phyloP scores from a whole-genome alignment of 2,888 invertebrate genomes.

The Abrostola tripartita region DNA sequence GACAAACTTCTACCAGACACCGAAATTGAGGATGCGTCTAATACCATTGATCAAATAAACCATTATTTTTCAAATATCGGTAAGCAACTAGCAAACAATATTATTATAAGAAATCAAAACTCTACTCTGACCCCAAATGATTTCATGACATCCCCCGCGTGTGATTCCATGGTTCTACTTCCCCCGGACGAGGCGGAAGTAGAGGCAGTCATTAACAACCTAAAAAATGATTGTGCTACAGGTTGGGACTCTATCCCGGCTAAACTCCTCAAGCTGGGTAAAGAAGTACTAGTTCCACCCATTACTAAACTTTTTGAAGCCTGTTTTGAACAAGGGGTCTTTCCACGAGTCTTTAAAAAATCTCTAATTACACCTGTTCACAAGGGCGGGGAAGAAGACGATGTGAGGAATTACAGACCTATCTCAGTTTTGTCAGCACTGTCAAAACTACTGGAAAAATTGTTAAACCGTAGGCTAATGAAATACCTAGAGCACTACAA shows the following conservation, averaged over 20 bases:
- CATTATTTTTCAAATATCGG: too few relatives aligned
- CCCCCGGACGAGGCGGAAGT: not conserved
- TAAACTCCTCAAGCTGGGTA: not conserved
- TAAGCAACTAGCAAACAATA: too few relatives aligned
- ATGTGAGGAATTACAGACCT: not conserved
- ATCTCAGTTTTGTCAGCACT: constrained; percentile 3
- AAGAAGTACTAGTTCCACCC: not conserved
- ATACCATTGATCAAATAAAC: too few relatives aligned
- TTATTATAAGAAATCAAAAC: not conserved
- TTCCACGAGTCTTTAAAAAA: not conserved
- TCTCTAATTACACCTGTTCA: constrained; percentile 1
- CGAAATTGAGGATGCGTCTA: too few relatives aligned
- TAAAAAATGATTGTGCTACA: not conserved
- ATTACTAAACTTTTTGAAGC: not conserved
- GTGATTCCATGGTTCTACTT: not conserved
- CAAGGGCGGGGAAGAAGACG: not conserved
- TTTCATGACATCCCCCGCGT: not conserved
- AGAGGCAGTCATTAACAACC: not conserved
- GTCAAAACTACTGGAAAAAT: constrained; percentile 8
- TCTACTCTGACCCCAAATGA: not conserved
- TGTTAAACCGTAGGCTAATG: constrained; percentile 1
- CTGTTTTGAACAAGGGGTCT: not conserved
- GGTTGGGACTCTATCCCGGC: not conserved
- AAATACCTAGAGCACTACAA: not conserved
- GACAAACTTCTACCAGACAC: too few relatives aligned